Evolutionary conservation across 2,888 invertebrate genomes (phyloP).

Genomic region (Chymomyza procnemis): DNA sequence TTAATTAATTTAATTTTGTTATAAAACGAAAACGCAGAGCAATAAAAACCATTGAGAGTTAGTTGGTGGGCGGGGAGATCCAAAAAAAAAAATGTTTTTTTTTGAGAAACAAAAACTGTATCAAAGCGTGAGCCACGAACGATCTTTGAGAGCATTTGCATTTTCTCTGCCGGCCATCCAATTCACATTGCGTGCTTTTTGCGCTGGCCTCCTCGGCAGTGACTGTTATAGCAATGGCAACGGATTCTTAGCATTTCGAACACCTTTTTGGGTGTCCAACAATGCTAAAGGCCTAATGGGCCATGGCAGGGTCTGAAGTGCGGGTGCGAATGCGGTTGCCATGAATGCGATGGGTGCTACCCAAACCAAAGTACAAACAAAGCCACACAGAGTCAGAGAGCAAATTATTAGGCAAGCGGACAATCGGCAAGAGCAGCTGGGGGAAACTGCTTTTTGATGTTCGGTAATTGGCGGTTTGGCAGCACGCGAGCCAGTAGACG

Average conservation of each 20-base stretch:
- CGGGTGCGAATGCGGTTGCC: constrained; percentile 7
- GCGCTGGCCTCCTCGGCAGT: constrained; percentile 20
- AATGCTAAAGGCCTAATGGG: constrained; percentile 7
- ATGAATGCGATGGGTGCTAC: background rate
- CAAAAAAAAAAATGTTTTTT: constrained; percentile 25
- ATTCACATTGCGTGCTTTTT: constrained; percentile 57
- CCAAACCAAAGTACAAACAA: constrained; percentile 41
- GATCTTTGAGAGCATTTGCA: constrained; percentile 53
- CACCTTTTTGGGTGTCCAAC: constrained; percentile 68
- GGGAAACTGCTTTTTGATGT: constrained; percentile 70
- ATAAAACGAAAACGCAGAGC: constrained; percentile 14
- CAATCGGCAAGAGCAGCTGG: constrained; percentile 39
- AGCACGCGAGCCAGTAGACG: constrained; percentile 55
- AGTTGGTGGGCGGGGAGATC: constrained; percentile 43
- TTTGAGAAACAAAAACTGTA: too few species aligned
- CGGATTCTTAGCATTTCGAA: constrained; percentile 64
- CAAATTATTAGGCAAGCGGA: constrained; percentile 19
- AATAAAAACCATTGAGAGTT: constrained; percentile 4
- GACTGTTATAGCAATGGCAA: constrained; percentile 35
- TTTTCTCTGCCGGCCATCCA: constrained; percentile 25
- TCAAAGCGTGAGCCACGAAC: constrained; percentile 59
- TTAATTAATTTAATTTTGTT: constrained; percentile 65
- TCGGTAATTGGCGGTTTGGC: constrained; percentile 72
- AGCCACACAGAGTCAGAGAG: constrained; percentile 63
- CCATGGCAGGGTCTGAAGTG: constrained; percentile 13